phyloP scores from a whole-genome alignment of 2,797 vertebrate species.

The Silurus aristotelis region DNA sequence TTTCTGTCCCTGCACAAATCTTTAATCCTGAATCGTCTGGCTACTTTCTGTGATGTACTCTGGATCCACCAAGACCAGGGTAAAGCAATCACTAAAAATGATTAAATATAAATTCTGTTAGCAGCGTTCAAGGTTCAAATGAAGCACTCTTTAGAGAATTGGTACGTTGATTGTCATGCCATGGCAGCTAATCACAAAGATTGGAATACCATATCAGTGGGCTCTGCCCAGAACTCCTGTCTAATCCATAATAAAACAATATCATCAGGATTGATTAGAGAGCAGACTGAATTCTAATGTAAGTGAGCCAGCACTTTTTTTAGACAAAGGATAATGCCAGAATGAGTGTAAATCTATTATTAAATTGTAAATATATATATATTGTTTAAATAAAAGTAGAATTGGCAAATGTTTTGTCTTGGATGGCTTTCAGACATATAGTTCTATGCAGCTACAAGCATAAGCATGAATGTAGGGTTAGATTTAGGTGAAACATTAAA shows the following conservation, averaged over 20 bases:
- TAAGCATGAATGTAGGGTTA: background rate
- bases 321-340: background rate
- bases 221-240: background rate
- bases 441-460: background rate
- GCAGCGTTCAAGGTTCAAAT: slow-evolving; percentile 17
- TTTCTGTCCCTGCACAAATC: background rate
- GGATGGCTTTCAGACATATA: background rate
- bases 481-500: background rate
- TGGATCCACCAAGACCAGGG: too few relatives aligned
- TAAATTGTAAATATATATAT: background rate
- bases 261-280: slow-evolving; percentile 9
- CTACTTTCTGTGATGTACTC: background rate
- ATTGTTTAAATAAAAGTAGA: background rate
- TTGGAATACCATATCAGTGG: slow-evolving; percentile 8
- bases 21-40: background rate
- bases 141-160: slow-evolving; percentile 6
- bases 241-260: slow-evolving; percentile 23
- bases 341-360: background rate
- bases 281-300: background rate
- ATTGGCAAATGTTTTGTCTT: background rate
- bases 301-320: slow-evolving; percentile 4
- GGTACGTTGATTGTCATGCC: background rate
- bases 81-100: slow-evolving; percentile 22
- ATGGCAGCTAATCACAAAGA: slow-evolving; percentile 13
- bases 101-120: background rate